Base-by-base conservation (phyloP, 2,113 vertebrate species). In the Pygathrix nemaeus region DNA sequence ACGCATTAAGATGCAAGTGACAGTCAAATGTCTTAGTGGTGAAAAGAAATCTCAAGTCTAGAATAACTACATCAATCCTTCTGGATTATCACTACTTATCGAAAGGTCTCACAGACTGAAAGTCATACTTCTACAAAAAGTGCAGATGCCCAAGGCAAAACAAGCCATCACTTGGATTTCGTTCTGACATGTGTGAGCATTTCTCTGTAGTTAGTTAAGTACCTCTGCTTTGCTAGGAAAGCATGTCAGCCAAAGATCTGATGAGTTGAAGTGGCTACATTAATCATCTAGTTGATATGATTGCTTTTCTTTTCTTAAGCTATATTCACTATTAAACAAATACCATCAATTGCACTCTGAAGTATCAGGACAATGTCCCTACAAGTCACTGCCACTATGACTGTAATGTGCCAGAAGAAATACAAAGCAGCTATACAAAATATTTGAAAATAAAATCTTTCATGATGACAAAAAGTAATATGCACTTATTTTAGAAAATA, bases 91-190 rank as follows among this genome's bases (percentile, higher is more conserved):
- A 43, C 55, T 92, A 70, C 97, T 95, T 95, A 96, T 0, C 3
- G 1, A 96, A 78, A 96, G 97, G 64, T 83, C 87, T 97, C 93
- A 64, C 27, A 96, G 87, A 57, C 25, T 48, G 64, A 97, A 80
- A 92, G 78, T 70, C 32, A 0, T 32, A 57, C 50, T 38, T 85
- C 92, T 75, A 76, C 76, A 82, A 43, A 93, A 94, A 96, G 57
- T 9, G 12, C 38, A 61, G 9, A 57, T 35, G 97, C 97, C 96
- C 90, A 90, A 88, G 93, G 98, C 97, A 96, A 98, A 95, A 88
- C 72, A 57, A 92, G 81, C 8, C 18, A 95, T 75, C 72, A 45
- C 66, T 68, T 72, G 93, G 81, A 95, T 96, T 94, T 94, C 72
- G 66, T 59, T 86, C 64, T 92, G 97, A 90, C 96, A 80, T 40